phyloP scores from a whole-genome alignment of 2,113 vertebrate species.

The Sylvietta virens region DNA sequence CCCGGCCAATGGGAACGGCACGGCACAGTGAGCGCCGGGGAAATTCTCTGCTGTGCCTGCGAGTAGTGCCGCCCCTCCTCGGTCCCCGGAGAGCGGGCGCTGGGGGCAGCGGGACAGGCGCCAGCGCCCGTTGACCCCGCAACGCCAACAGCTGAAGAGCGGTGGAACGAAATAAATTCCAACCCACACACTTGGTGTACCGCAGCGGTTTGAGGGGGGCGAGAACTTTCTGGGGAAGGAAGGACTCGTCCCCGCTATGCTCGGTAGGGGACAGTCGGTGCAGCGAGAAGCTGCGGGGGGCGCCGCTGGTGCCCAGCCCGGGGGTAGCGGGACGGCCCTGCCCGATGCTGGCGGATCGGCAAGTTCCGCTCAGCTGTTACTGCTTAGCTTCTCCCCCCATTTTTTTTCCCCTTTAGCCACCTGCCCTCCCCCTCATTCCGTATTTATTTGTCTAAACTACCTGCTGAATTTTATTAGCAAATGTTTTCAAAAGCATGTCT shows the following conservation, averaged over 20 bases:
- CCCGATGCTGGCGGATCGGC: neutral
- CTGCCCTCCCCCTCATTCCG: neutral
- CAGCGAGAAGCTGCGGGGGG: neutral
- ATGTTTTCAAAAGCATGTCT: neutral
- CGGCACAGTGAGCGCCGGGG: neutral
- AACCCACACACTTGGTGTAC: neutral
- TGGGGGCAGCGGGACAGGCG: neutral
- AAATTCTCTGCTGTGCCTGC: neutral
- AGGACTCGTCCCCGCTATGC: neutral
- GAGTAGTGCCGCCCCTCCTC: neutral
- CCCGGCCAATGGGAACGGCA: slow-evolving; percentile 60
- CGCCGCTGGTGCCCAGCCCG: neutral
- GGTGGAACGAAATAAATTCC: neutral
- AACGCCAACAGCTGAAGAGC: neutral
- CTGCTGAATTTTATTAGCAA: neutral
- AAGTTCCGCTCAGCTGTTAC: neutral
- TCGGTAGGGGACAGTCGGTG: neutral
- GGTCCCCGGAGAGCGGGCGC: neutral
- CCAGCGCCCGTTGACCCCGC: neutral
- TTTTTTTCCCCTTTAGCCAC: neutral
- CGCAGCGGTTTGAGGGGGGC: neutral
- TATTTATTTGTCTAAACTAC: neutral
- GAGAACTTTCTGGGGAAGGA: slow-evolving; percentile 25
- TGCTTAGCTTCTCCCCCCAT: neutral
- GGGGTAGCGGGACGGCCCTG: neutral